These are phyloP conservation scores for Hybognathus amarus DNA, from an alignment of 2,797 vertebrate genomes.

Conservation along the genomic window DNA sequence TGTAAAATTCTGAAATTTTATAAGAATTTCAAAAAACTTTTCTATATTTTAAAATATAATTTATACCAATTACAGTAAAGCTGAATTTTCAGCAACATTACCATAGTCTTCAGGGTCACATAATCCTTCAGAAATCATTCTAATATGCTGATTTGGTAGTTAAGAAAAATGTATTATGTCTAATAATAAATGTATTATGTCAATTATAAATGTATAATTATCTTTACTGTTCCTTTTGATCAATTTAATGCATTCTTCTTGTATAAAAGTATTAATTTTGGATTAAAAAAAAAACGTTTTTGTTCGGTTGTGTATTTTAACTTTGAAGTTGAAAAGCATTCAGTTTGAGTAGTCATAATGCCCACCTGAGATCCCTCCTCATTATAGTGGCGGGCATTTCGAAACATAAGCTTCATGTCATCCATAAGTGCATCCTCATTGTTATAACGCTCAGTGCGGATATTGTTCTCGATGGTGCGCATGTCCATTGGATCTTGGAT, in stretches of 20 bases:
- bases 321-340: background rate
- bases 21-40: background rate
- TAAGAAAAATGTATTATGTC: background rate
- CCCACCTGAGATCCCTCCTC: conserved; percentile 97
- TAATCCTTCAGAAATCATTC: background rate
- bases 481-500: conserved; percentile 98
- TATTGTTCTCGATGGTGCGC: conserved; percentile 94
- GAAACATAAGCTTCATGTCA: conserved; percentile 97
- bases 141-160: background rate
- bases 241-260: background rate
- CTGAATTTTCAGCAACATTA: background rate
- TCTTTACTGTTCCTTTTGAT: background rate
- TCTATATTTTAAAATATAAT: background rate
- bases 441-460: conserved; percentile 90
- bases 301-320: background rate
- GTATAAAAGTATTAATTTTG: background rate
- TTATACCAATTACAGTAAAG: background rate
- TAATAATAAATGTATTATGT: too few species aligned
- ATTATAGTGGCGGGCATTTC: conserved; percentile 98
- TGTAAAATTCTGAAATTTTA: background rate
- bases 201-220: too few species aligned
- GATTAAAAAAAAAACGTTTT: background rate
- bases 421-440: conserved; percentile 91
- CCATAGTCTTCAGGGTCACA: background rate
- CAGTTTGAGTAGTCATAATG: background rate